Base-by-base conservation (phyloP, 2,888 invertebrate species). In the Tholera decimalis region DNA sequence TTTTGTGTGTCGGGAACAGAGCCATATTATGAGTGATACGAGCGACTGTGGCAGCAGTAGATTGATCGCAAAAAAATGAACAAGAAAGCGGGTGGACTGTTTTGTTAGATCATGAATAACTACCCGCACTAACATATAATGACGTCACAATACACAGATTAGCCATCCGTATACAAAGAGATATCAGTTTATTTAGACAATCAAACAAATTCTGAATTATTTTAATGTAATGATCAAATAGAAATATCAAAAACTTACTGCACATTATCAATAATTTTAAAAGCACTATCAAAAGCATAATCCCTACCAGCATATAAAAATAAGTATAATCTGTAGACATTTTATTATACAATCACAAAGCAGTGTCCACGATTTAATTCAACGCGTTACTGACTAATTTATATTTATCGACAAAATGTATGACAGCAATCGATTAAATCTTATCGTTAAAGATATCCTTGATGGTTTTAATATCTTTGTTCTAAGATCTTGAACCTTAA, bases 381-480 rank as follows among this genome's bases (percentile, higher is more conserved):
- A 15, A 49, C 24, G 33, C n/a, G 22, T 37, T 24, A 77, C 73
- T 59, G 39, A 59, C 28, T 47, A 64, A 73, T 74, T 72, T 35
- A 47, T 56, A 18, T 47, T 28, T 41, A 26, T n/a, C 47, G 44
- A 64, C 59, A 64, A 49, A 60, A 56, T 37, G 8, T 41, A 58
- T 56, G 24, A 49, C 43, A 47, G 56, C 53, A 50, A 30, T 28
- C 24, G 33, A 53, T 78, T n/a, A n/a, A 49, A 57, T 49, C 22
- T 65, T 74, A 78, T 78, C 65, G 28, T 8, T 20, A 24, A 13
- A 41, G 41, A 47, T 51, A 47, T 41, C 64, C 51, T 51, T 63
- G 73, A 63, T 46, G 46, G 73, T 67, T 51, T 4, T 51, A 47
- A 35, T 53, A 60, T 41, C 22, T 61, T 61, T 50, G 15, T 61